These are phyloP conservation scores for Poeciliopsis occidentalis DNA, from an alignment of 2,113 vertebrate species.

Conservation along the genomic window DNA sequence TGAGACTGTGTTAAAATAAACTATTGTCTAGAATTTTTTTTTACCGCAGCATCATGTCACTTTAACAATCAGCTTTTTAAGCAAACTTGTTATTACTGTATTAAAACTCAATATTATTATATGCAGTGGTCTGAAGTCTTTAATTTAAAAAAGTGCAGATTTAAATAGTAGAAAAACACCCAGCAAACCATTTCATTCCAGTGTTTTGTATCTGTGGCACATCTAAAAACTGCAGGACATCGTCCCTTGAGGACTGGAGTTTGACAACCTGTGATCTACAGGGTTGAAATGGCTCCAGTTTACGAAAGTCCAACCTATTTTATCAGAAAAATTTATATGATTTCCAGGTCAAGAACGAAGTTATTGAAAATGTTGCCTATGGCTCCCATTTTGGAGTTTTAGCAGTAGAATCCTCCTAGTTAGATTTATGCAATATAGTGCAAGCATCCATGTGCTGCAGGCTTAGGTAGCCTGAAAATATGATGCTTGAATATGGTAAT, in stretches of 20 bases:
- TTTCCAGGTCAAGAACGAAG: too few relatives aligned
- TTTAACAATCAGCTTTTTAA: conserved; percentile 37
- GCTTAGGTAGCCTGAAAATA: background rate
- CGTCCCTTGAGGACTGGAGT: too few relatives aligned
- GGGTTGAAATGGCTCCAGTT: too few relatives aligned
- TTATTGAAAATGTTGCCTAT: too few relatives aligned
- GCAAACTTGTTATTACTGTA: conserved; percentile 51
- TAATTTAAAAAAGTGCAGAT: conserved; percentile 5
- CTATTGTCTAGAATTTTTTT: conserved; percentile 28
- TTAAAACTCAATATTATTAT: conserved; percentile 49
- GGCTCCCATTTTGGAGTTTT: too few relatives aligned
- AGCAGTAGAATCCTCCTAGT: background rate
- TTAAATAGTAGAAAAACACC: background rate
- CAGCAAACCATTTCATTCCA: too few relatives aligned
- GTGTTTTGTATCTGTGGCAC: too few relatives aligned
- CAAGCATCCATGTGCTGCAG: background rate
- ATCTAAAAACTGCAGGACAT: too few relatives aligned
- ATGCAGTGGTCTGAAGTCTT: conserved; percentile 32
- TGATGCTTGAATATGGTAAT: background rate
- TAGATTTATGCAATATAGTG: background rate
- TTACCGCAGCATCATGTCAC: conserved; percentile 34
- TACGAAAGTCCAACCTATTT: too few relatives aligned
- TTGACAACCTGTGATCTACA: too few relatives aligned
- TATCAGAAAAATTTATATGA: too few relatives aligned
- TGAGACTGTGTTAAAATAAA: conserved; percentile 55